Conservation (phyloP, 1,140 invertebrate species). For the Drosophila bocqueti region DNA sequence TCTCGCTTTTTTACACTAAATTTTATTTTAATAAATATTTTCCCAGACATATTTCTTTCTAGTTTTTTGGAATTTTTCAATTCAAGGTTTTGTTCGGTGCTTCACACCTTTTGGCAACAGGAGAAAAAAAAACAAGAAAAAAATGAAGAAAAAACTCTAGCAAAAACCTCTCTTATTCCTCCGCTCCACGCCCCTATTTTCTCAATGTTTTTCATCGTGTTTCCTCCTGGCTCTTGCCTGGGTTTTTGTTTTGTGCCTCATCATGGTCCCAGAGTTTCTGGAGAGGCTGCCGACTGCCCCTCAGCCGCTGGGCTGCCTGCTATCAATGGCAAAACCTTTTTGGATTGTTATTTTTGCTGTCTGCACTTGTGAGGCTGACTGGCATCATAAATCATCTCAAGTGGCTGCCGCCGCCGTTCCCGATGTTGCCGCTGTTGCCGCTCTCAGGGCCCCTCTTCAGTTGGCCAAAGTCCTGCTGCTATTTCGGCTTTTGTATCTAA, state of each 20-base stretch:
- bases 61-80: constrained; percentile 69
- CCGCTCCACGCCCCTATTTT: background rate
- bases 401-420: constrained; percentile 45
- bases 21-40: constrained; percentile 23
- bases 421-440: background rate
- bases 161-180: constrained; percentile 7
- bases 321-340: constrained; percentile 73
- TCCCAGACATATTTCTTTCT: constrained; percentile 44
- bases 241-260: constrained; percentile 43
- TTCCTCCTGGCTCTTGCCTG: constrained; percentile 20
- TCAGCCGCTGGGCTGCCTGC: constrained; percentile 28
- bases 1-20: background rate
- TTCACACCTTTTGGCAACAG: constrained; percentile 58
- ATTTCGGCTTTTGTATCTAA: constrained; percentile 69
- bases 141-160: background rate
- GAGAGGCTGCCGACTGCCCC: constrained; percentile 20
- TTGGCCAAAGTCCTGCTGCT: constrained; percentile 47
- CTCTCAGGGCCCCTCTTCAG: background rate
- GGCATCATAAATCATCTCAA: constrained; percentile 83
- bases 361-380: constrained; percentile 66
- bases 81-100: constrained; percentile 69
- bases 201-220: constrained; percentile 17
- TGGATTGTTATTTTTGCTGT: constrained; percentile 69
- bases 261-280: constrained; percentile 26
- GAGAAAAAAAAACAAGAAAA: background rate